Percentiles rank a stretch among this genome's conserved stretches.
phyloP scores from a whole-genome alignment of 2,888 invertebrate species.

The Xanthia togata region DNA sequence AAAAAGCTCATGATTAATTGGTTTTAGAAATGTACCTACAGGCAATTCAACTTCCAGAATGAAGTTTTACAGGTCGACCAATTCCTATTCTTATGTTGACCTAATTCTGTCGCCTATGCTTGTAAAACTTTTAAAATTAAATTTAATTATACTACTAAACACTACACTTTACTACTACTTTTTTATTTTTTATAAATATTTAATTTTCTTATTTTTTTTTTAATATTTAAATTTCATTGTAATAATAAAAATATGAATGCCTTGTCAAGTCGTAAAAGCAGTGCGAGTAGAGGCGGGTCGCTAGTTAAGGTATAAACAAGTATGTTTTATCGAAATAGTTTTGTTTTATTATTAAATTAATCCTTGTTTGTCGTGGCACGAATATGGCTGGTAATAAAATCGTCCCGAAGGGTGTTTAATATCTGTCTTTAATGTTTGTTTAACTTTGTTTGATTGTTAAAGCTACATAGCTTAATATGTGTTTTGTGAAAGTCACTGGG shows the following conservation, averaged over 20 bases:
- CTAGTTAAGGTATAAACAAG: slow-evolving; percentile 3
- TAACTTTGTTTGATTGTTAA: slow-evolving; percentile 2
- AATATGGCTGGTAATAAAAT: slow-evolving; percentile 17
- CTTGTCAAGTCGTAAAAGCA: not conserved
- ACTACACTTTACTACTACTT: too few species aligned
- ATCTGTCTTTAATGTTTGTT: slow-evolving; percentile 26
- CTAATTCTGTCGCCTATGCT: slow-evolving; percentile 9
- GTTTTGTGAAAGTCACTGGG: not conserved
- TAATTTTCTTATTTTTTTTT: too few species aligned
- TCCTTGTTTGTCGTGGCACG: slow-evolving; percentile 12
- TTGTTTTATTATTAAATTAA: slow-evolving; percentile 31
- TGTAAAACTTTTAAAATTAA: too few species aligned
- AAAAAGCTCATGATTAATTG: too few species aligned
- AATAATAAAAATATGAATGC: not conserved
- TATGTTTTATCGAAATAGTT: slow-evolving; percentile 20
- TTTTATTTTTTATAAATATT: too few species aligned
- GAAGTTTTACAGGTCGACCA: too few species aligned
- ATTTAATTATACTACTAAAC: too few species aligned
- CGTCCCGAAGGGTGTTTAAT: slow-evolving; percentile 5
- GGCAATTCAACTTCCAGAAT: too few species aligned
- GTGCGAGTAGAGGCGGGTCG: not conserved
- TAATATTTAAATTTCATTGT: too few species aligned
- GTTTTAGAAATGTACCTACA: too few species aligned
- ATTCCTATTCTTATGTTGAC: slow-evolving; percentile 1
- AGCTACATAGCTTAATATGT: slow-evolving; percentile 4